A percentile compares a stretch with the other conserved stretches of the same genome.
phyloP scores from a whole-genome alignment of 2,888 invertebrate genomes.

The Orchestes rusci region DNA sequence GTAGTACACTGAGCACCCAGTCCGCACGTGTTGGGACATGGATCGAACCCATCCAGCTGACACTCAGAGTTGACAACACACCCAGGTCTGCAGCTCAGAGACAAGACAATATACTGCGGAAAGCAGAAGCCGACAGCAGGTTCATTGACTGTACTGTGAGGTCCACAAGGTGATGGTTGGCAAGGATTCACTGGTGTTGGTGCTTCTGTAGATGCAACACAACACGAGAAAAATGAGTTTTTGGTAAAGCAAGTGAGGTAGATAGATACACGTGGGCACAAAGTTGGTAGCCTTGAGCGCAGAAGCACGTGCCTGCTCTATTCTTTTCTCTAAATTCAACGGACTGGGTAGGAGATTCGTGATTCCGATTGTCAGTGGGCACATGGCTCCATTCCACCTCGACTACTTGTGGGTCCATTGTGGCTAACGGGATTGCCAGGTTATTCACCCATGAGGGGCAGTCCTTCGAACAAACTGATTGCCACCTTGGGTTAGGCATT shows the following conservation, averaged over 20 bases:
- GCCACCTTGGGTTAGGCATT: too few relatives aligned
- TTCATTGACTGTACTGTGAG: constrained; percentile 70
- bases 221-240: constrained; percentile 75
- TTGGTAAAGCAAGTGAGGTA: constrained; percentile 71
- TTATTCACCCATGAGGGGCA: constrained; percentile 50
- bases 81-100: constrained; percentile 76
- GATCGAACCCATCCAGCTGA: constrained; percentile 73
- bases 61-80: constrained; percentile 86
- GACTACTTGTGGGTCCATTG: constrained; percentile 84
- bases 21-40: constrained; percentile 84
- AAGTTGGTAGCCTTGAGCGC: constrained; percentile 72
- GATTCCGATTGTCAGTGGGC: constrained; percentile 78
- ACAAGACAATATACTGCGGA: constrained; percentile 69
- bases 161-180: constrained; percentile 78
- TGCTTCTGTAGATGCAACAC: constrained; percentile 49
- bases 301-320: constrained; percentile 79
- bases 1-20: constrained; percentile 74
- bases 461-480: too few relatives aligned
- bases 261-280: constrained; percentile 69
- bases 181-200: constrained; percentile 59
- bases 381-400: too few relatives aligned
- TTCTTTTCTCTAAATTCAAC: constrained; percentile 77
- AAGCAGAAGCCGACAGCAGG: constrained; percentile 82
- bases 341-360: constrained; percentile 74
- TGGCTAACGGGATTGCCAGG: constrained; percentile 69